phyloP scores from a whole-genome alignment of 2,113 vertebrate genomes.

The Sapajus apella region DNA sequence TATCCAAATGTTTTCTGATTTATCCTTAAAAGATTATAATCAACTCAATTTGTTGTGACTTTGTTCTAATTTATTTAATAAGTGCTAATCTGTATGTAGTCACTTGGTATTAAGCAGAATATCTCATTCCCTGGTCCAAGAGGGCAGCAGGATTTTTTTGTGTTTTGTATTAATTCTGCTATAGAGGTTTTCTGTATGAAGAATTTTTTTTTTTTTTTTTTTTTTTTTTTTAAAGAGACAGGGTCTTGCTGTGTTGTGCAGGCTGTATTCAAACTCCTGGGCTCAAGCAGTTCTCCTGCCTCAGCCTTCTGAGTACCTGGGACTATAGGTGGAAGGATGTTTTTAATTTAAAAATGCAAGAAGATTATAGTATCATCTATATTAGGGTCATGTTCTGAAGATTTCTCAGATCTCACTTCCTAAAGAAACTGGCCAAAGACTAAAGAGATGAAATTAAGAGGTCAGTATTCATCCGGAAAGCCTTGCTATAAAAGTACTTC shows the following conservation, averaged over 20 bases:
- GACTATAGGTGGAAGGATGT: background rate
- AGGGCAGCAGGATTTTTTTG: background rate
- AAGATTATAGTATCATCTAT: background rate
- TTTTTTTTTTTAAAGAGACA: too few species aligned
- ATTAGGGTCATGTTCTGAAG: background rate
- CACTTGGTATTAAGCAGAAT: background rate
- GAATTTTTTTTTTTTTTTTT: too few species aligned
- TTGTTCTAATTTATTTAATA: constrained; percentile 24
- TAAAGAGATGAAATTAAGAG: constrained; percentile 1
- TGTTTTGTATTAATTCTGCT: background rate
- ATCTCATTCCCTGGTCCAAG: background rate
- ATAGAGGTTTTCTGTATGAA: background rate
- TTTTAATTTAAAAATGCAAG: background rate
- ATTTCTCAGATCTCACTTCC: constrained; percentile 20
- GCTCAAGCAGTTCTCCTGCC: too few species aligned
- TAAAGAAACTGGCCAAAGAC: background rate
- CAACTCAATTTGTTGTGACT: background rate
- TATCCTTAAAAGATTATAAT: background rate
- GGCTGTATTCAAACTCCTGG: too few species aligned
- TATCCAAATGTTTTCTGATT: constrained; percentile 8
- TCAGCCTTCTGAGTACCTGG: too few species aligned
- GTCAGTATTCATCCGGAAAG: background rate
- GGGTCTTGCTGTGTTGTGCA: too few species aligned
- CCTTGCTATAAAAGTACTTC: background rate
- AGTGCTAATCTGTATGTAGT: background rate